Conservation (phyloP, 2,888 invertebrate species). For the Agrochola macilenta region DNA sequence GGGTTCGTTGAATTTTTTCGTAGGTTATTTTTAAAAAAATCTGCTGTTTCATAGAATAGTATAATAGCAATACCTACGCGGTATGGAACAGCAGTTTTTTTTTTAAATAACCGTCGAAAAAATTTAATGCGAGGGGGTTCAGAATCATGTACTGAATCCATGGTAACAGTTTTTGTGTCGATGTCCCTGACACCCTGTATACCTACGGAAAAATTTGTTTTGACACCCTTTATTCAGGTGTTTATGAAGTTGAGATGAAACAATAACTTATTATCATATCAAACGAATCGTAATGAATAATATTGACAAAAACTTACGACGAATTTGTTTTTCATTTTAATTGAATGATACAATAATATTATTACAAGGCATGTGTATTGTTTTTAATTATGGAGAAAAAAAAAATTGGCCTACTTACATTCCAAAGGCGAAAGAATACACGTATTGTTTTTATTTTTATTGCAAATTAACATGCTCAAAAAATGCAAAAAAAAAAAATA, state of each 20-base stretch:
- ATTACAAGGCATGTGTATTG: neutral
- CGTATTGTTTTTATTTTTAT: neutral
- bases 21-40: too few species aligned
- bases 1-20: too few species aligned
- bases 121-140: too few species aligned
- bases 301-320: slow-evolving; percentile 12
- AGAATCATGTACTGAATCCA: too few species aligned
- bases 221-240: neutral
- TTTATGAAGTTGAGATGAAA: neutral
- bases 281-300: slow-evolving; percentile 4
- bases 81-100: too few species aligned
- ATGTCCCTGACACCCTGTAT: too few species aligned
- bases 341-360: slow-evolving; percentile 1
- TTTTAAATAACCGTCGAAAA: too few species aligned
- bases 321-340: slow-evolving; percentile 3
- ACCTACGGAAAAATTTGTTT: neutral
- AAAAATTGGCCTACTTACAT: too few species aligned
- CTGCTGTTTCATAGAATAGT: too few species aligned
- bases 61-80: too few species aligned
- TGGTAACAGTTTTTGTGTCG: too few species aligned
- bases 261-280: neutral
- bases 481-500: neutral
- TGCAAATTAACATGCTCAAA: neutral
- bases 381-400: neutral
- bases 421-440: neutral